These are phyloP conservation scores for Zophobas morio DNA, from an alignment of 1,140 invertebrate genomes.

Conservation along the genomic window DNA sequence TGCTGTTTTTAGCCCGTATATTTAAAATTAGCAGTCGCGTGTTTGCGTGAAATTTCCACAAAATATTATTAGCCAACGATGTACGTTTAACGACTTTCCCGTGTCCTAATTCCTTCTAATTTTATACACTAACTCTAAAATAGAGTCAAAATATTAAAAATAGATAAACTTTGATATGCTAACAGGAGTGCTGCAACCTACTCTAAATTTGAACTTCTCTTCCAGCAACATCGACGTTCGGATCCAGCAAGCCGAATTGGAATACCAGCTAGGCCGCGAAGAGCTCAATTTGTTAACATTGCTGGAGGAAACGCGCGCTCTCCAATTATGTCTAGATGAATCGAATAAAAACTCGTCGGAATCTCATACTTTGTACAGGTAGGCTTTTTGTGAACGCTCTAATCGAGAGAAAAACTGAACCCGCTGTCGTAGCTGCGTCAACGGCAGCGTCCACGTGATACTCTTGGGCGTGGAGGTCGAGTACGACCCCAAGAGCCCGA, in stretches of 20 bases:
- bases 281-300: slow-evolving; percentile 88
- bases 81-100: too few relatives aligned
- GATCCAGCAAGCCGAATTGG: slow-evolving; percentile 90
- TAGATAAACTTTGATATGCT: too few relatives aligned
- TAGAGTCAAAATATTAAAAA: too few relatives aligned
- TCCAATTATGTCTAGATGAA: slow-evolving; percentile 84
- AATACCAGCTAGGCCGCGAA: slow-evolving; percentile 89
- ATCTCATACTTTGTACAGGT: slow-evolving; percentile 78
- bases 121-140: too few relatives aligned
- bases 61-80: too few relatives aligned
- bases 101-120: too few relatives aligned
- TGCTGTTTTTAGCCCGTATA: too few relatives aligned
- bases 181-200: not conserved
- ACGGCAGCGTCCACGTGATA: slow-evolving; percentile 68
- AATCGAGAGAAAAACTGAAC: slow-evolving; percentile 39
- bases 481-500: slow-evolving; percentile 77
- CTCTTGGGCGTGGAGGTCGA: slow-evolving; percentile 78
- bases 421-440: slow-evolving; percentile 69
- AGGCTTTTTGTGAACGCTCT: slow-evolving; percentile 10
- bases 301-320: slow-evolving; percentile 85
- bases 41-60: too few relatives aligned
- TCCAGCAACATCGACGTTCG: slow-evolving; percentile 90
- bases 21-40: too few relatives aligned
- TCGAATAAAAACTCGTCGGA: slow-evolving; percentile 69
- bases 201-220: slow-evolving; percentile 43